Evolutionary conservation across 2,888 invertebrate species (phyloP), one percentile per base, ranked within the genome.

Genomic region (Megamerina dolium): DNA sequence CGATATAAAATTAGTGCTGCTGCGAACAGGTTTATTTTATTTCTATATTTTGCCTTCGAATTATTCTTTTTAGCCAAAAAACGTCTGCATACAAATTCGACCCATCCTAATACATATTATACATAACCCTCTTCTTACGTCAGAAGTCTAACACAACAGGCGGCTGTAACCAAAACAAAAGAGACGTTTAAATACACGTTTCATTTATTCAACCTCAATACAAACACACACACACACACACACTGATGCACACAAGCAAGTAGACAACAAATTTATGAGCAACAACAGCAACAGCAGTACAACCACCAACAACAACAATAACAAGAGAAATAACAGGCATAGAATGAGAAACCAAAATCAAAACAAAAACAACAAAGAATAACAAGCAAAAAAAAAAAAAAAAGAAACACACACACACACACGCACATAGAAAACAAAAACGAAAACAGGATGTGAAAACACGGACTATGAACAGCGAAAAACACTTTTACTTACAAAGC

Each of bases 401-500:
- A 2, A 26, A 26, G 26, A 2, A 10, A 30, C 10, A 12, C n/a
- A 30, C 30, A 30, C 10, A 12, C 10, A 30, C 30, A 30, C 10
- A 10, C 10, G 13, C 30, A 30, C 27, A 27, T 5, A n/a, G 13
- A 27, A 13, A 4, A 27, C 13, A 27, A 27, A 10, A 27, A 27
- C 12, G 13, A 27, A 27, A 27, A 27, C 27, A n/a, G n/a, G n/a
- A n/a, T n/a, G n/a, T n/a, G 10, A 23, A 23, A 31, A 31, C 31
- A 31, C 12, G 16, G n/a, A 31, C 31, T 13, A 31, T 9, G 14
- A 31, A 34, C 34, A 34, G 13, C 34, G 20, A 34, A 34, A 34
- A 34, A 34, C 34, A 38, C 20, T 35, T 21, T 34, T 26, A 41
- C 27, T 27, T 29, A 20, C 33, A 20, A 37, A 43, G 37, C 38